Percentiles rank a stretch among this genome's conserved stretches.
Conservation (phyloP, 1,140 invertebrate genomes). For the Listronotus bonariensis region DNA sequence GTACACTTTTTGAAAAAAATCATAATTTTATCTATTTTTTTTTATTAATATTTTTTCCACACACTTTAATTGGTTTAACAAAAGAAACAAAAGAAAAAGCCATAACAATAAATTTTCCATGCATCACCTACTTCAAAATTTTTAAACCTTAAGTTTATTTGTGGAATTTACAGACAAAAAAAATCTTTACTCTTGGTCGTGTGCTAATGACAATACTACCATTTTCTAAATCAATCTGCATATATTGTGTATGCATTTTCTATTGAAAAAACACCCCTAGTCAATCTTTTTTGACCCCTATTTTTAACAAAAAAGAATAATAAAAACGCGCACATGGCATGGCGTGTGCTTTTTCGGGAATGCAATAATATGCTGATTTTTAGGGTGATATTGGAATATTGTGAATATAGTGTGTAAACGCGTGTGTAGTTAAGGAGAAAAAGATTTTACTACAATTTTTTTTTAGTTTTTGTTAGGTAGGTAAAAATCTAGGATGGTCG, state of each 20-base stretch:
- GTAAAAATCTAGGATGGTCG: too few relatives aligned
- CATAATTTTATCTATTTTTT: too few relatives aligned
- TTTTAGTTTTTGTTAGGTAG: too few relatives aligned
- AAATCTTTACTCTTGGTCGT: conserved; percentile 6
- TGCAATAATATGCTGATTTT: background rate
- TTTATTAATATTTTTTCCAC: too few relatives aligned
- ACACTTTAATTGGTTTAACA: too few relatives aligned
- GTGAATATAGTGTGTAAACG: background rate
- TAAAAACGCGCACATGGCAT: conserved; percentile 30
- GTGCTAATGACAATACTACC: conserved; percentile 12
- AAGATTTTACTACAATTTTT: background rate
- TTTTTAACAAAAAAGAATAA: conserved; percentile 18
- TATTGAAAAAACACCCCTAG: conserved; percentile 12
- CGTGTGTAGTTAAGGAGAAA: background rate
- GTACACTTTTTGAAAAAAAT: too few relatives aligned
- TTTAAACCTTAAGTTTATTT: too few relatives aligned
- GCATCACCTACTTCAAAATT: too few relatives aligned
- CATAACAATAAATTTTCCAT: too few relatives aligned
- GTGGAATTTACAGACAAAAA: background rate
- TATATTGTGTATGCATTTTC: conserved; percentile 6
- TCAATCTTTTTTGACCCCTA: conserved; percentile 1
- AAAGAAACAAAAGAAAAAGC: too few relatives aligned
- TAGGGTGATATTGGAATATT: background rate
- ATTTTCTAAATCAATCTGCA: conserved; percentile 28
- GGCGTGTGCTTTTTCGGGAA: conserved; percentile 18